phyloP scores from a whole-genome alignment of 2,888 invertebrate genomes.

The Nezara viridula region DNA sequence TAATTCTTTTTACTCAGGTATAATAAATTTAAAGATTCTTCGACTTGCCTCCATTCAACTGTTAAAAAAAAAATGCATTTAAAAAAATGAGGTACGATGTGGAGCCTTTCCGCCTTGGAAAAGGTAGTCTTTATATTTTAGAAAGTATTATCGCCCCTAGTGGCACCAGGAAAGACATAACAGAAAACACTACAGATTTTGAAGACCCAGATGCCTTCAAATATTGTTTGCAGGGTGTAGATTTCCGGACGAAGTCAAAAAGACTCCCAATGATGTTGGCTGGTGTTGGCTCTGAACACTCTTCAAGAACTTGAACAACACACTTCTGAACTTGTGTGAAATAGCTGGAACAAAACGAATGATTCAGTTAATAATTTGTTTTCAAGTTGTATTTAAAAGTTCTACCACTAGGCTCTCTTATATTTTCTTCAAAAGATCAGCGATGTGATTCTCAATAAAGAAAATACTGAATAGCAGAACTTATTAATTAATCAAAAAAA shows the following conservation, averaged over 20 bases:
- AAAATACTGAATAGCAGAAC: too few relatives aligned
- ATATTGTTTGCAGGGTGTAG: conserved; percentile 74
- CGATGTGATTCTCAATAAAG: too few relatives aligned
- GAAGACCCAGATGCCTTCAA: conserved; percentile 38
- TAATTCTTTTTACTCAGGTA: not conserved
- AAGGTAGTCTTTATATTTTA: conserved; percentile 51
- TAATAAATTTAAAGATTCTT: conserved; percentile 3
- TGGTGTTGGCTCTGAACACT: conserved; percentile 81
- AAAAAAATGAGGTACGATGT: conserved; percentile 37
- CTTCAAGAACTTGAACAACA: conserved; percentile 75
- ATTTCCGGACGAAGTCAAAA: conserved; percentile 79
- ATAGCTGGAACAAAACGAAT: conserved; percentile 69
- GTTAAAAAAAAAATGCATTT: not conserved
- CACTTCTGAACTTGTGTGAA: conserved; percentile 74
- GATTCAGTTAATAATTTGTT: not conserved
- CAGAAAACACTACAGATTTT: conserved; percentile 51
- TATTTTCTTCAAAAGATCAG: too few relatives aligned
- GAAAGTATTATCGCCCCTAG: conserved; percentile 59
- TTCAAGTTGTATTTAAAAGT: not conserved
- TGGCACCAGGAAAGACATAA: conserved; percentile 57
- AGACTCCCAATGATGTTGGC: conserved; percentile 84
- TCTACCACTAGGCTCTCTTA: too few relatives aligned
- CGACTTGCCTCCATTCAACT: not conserved
- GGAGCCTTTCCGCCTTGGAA: not conserved
- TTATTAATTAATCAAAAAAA: too few relatives aligned